A percentile compares a stretch with the other conserved stretches of the same genome.
Evolutionary conservation across 2,888 invertebrate genomes (phyloP).

Genomic region (Trissolcus brochymenae): DNA sequence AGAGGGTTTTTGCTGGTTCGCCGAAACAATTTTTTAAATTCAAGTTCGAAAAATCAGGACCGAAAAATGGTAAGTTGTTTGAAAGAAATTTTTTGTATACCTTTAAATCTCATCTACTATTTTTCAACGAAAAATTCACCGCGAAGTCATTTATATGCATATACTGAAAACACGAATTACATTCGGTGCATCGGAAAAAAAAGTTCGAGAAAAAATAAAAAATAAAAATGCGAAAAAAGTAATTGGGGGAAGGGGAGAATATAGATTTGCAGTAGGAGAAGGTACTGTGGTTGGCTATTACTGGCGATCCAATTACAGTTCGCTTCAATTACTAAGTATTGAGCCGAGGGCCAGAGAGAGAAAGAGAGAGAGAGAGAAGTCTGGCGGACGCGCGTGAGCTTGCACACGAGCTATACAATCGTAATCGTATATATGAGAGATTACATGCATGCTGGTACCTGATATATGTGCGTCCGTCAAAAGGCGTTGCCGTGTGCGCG

Average conservation of each 20-base stretch:
- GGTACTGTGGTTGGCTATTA: constrained; percentile 52
- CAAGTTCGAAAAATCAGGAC: too few relatives aligned
- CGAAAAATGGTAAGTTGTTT: too few relatives aligned
- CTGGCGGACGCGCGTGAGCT: constrained; percentile 49
- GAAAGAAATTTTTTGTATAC: too few relatives aligned
- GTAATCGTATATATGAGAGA: constrained; percentile 30
- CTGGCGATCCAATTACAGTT: constrained; percentile 59
- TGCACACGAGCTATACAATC: constrained; percentile 52
- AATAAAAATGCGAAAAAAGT: neutral
- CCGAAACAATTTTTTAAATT: too few relatives aligned
- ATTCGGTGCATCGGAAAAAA: neutral
- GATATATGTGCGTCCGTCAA: constrained; percentile 42
- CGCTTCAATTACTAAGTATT: constrained; percentile 59
- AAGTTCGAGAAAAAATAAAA: neutral
- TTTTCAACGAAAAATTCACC: too few relatives aligned
- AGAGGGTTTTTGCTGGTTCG: too few relatives aligned
- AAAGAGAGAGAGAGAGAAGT: constrained; percentile 33
- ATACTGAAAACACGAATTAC: neutral
- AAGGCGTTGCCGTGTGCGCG: constrained; percentile 34
- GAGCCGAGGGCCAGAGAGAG: constrained; percentile 48
- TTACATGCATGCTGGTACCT: constrained; percentile 46
- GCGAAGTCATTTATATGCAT: too few relatives aligned
- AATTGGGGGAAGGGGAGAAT: neutral
- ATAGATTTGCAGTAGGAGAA: constrained; percentile 20
- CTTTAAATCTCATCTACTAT: too few relatives aligned